Base-by-base conservation (phyloP, 2,113 vertebrate species). In the Pseudolaguvia tuberculata region DNA sequence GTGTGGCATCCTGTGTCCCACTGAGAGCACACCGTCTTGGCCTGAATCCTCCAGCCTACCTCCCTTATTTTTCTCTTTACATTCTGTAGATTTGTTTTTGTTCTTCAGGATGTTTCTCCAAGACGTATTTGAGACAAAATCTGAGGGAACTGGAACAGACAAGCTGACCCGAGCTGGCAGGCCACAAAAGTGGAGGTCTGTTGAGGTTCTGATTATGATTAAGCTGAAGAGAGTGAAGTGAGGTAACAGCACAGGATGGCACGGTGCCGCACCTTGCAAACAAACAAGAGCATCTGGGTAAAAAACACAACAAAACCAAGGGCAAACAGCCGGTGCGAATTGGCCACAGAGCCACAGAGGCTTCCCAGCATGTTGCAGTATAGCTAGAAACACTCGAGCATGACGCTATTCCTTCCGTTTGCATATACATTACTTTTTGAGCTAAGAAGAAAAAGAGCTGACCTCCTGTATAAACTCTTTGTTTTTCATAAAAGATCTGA, bases 261-360 rank as follows among this genome's bases (percentile, higher is more conserved):
- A 72, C 53, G 3, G 53, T 58, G 70, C 70, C 11, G 45, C 47
- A 23, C 35, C 39, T 29, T 8, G 12, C 50, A 39, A 72, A 63
- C 51, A 59, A 56, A 66, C 29, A 55, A 68, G 20, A 45, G 47
- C 27, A 23, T 63, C 58, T 63, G 29, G 23, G 39, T 31, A 76
- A 70, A 70, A 58, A 66, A 58, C 47, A 51, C 35, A 27, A 35
- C 47, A 57, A 65, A 59, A 65, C n/a, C 61, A 78, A 78, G 62
- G 53, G 77, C 56, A 79, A 75, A 76, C 78, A 81, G 78, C 56
- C 25, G 58, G 56, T 29, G 75, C 59, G 70, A 80, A 80, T 71
- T 71, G 79, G 67, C 75, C 50, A 31, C 10, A 39, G 47, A 45
- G 39, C 67, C 75, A 61, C 79, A 70, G 73, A 47, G 84, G 52